Evolutionary conservation across 2,888 invertebrate genomes (phyloP).

Genomic region (Xestobium rufovillosum): DNA sequence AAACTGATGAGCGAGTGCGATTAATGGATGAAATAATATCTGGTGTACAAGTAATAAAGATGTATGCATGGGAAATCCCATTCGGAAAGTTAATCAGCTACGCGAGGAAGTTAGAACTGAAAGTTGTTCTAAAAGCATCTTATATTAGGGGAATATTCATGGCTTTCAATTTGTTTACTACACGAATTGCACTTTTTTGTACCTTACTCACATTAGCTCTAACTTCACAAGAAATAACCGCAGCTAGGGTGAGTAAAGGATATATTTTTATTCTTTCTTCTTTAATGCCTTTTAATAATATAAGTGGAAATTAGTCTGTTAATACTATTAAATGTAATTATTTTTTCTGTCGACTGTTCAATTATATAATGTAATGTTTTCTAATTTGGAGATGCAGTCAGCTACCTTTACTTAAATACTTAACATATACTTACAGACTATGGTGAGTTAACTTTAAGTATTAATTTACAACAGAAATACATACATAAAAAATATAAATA

Average conservation of each 20-base stretch:
- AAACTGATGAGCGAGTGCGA: slow-evolving; percentile 84
- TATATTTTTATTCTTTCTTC: too few species aligned
- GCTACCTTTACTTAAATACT: too few species aligned
- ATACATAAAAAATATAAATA: too few species aligned
- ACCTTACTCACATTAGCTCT: slow-evolving; percentile 65
- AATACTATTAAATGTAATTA: too few species aligned
- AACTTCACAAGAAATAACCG: slow-evolving; percentile 57
- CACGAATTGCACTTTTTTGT: slow-evolving; percentile 69
- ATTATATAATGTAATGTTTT: too few species aligned
- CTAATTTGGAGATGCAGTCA: too few species aligned
- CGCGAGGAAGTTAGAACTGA: slow-evolving; percentile 50
- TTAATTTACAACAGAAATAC: too few species aligned
- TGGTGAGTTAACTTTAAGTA: too few species aligned
- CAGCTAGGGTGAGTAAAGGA: slow-evolving; percentile 55
- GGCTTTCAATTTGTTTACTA: slow-evolving; percentile 74
- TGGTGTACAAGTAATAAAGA: slow-evolving; percentile 82
- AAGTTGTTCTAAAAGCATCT: slow-evolving; percentile 54
- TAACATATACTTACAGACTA: too few species aligned
- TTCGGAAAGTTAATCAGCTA: slow-evolving; percentile 55
- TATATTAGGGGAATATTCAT: slow-evolving; percentile 60
- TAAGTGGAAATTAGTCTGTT: too few species aligned
- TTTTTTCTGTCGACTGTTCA: too few species aligned
- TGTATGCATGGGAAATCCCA: slow-evolving; percentile 69
- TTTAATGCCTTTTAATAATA: too few species aligned
- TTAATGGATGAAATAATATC: slow-evolving; percentile 92